phyloP scores from a whole-genome alignment of 1,140 invertebrate species.

The Vollenhovia emeryi region DNA sequence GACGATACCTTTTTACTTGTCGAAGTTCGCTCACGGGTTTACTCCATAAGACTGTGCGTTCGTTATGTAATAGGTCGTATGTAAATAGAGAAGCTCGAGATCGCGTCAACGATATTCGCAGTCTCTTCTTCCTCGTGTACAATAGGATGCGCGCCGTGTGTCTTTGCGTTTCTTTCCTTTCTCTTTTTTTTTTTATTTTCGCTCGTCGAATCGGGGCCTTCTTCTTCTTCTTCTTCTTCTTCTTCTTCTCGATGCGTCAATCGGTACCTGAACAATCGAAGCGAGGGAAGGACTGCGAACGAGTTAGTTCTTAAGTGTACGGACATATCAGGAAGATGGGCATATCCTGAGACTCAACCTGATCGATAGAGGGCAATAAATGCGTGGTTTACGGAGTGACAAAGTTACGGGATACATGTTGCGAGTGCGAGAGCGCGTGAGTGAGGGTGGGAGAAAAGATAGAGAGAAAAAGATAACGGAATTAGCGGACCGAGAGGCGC shows the following conservation, averaged over 20 bases:
- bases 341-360: slow-evolving; percentile 76
- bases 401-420: not conserved
- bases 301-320: slow-evolving; percentile 67
- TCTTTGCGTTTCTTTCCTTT: not conserved
- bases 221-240: slow-evolving; percentile 55
- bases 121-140: slow-evolving; percentile 74
- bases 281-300: slow-evolving; percentile 77
- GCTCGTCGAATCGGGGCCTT: slow-evolving; percentile 54
- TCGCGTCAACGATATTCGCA: slow-evolving; percentile 76
- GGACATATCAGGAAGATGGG: slow-evolving; percentile 81
- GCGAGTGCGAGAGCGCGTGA: slow-evolving; percentile 3
- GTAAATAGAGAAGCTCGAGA: slow-evolving; percentile 72
- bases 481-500: slow-evolving; percentile 60
- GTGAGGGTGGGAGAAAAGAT: not conserved
- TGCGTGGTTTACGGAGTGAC: not conserved
- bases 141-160: slow-evolving; percentile 57
- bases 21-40: slow-evolving; percentile 75
- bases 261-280: slow-evolving; percentile 81
- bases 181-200: slow-evolving; percentile 34
- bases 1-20: slow-evolving; percentile 72
- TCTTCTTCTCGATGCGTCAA: slow-evolving; percentile 70
- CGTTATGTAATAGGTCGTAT: slow-evolving; percentile 77
- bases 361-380: slow-evolving; percentile 62
- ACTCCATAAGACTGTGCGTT: slow-evolving; percentile 83
- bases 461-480: not conserved